Percentiles rank a stretch among this genome's conserved stretches.
phyloP scores from a whole-genome alignment of 1,140 invertebrate species.

The Temnothorax longispinosus region DNA sequence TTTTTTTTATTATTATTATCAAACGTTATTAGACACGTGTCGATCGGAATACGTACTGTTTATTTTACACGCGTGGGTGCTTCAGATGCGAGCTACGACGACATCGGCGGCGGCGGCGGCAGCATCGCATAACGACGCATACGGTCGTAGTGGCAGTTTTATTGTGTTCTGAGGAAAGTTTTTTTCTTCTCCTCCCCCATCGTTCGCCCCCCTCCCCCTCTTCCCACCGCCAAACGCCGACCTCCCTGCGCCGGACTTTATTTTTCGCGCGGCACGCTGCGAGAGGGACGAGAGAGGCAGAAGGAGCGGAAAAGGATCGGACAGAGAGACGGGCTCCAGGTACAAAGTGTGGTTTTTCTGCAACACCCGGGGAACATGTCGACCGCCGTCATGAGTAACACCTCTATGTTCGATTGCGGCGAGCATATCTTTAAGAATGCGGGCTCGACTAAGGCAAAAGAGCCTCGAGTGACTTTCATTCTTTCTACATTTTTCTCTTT shows the following conservation, averaged over 20 bases:
- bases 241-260: too few relatives aligned
- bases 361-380: conserved; percentile 78
- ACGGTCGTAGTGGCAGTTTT: conserved; percentile 77
- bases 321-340: neutral
- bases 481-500: too few relatives aligned
- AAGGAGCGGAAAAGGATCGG: neutral
- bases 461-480: too few relatives aligned
- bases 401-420: conserved; percentile 81
- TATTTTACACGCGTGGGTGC: conserved; percentile 45
- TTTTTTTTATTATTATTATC: too few relatives aligned
- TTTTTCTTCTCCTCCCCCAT: neutral
- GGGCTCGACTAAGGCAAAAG: too few relatives aligned
- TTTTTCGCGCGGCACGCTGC: neutral
- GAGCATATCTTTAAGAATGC: conserved; percentile 82
- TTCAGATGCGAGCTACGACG: conserved; percentile 63
- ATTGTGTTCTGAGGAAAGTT: conserved; percentile 70
- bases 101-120: neutral
- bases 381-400: conserved; percentile 82
- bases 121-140: conserved; percentile 28
- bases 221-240: neutral
- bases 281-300: neutral
- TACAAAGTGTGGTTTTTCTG: conserved; percentile 69
- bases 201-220: neutral
- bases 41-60: conserved; percentile 16
- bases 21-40: conserved; percentile 27